Conservation (phyloP, 2,888 invertebrate genomes). For the Meta bourneti region DNA sequence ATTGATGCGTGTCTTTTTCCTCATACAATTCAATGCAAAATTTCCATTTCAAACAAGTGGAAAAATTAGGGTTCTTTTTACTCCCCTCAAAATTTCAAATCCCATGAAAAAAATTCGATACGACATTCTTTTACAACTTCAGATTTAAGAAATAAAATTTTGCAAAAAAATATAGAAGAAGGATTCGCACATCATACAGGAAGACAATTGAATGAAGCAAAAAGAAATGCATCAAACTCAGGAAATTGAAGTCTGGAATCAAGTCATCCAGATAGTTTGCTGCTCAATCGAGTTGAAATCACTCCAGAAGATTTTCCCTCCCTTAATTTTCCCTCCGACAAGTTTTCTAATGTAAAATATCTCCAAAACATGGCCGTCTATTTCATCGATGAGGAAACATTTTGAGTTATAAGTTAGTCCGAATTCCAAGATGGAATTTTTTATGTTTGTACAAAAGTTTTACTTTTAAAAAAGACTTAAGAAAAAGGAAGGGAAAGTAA, state of each 20-base stretch:
- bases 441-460: background rate
- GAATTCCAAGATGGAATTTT: background rate
- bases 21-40: too few species aligned
- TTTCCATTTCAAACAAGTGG: too few species aligned
- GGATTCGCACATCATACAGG: too few species aligned
- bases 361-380: background rate
- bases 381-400: background rate
- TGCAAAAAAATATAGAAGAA: too few species aligned
- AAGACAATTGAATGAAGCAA: background rate
- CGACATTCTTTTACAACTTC: too few species aligned
- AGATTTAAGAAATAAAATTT: too few species aligned
- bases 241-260: constrained; percentile 27
- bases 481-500: background rate
- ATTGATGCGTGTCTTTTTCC: too few species aligned
- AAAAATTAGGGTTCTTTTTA: too few species aligned
- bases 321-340: background rate
- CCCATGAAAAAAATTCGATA: too few species aligned
- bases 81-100: too few species aligned
- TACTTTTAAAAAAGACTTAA: background rate
- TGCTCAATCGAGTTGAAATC: constrained; percentile 9
- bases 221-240: background rate
- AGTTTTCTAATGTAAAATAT: constrained; percentile 9
- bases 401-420: background rate
- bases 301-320: background rate
- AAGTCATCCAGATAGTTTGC: constrained; percentile 38